Percentiles rank a stretch among this genome's conserved stretches.
phyloP scores from a whole-genome alignment of 2,113 vertebrate species.

The Mellivora capensis region DNA sequence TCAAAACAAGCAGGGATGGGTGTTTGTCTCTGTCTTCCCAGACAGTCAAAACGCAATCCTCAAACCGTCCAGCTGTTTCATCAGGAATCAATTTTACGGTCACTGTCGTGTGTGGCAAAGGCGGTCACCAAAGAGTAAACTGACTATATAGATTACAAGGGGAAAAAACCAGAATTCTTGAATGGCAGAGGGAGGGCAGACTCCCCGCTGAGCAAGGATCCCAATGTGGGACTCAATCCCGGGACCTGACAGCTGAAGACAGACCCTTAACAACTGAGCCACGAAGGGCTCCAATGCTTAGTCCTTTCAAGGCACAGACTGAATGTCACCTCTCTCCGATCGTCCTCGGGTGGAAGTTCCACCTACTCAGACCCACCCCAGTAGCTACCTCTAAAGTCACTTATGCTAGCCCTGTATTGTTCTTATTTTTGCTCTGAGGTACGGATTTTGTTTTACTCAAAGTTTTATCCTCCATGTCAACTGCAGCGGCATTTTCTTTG shows the following conservation, averaged over 20 bases:
- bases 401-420: neutral
- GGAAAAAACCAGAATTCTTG: neutral
- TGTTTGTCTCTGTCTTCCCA: neutral
- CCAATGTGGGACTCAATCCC: neutral
- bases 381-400: neutral
- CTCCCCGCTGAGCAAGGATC: neutral
- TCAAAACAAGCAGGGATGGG: neutral
- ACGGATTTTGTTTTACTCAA: slow-evolving; percentile 22
- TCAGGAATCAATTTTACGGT: neutral
- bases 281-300: neutral
- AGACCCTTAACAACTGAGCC: neutral
- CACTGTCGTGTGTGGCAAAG: neutral
- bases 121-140: neutral
- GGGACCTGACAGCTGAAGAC: neutral
- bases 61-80: neutral
- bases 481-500: neutral
- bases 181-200: neutral
- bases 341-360: neutral
- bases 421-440: neutral
- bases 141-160: neutral
- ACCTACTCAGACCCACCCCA: neutral
- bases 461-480: neutral
- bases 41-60: neutral
- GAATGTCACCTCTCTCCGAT: neutral
- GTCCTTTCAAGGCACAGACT: neutral